A percentile compares a stretch with the other conserved stretches of the same genome.
Conservation (phyloP, 2,888 invertebrate species). For the Diaperis boleti region DNA sequence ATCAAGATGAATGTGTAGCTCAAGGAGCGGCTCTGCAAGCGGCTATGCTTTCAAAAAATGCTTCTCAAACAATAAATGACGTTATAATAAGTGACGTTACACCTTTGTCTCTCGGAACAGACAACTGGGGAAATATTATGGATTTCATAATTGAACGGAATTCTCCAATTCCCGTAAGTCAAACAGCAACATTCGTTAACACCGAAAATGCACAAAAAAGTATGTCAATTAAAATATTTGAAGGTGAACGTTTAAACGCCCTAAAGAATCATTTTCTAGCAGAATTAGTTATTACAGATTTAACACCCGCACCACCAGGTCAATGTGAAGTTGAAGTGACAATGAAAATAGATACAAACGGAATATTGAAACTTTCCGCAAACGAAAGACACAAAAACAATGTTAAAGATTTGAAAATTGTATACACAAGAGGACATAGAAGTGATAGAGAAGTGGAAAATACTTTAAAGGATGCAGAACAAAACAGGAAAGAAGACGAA, state of each 20-base stretch:
- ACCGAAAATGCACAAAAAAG: neutral
- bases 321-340: conserved; percentile 27
- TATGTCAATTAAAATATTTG: conserved; percentile 36
- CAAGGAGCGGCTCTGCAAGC: neutral
- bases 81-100: neutral
- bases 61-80: neutral
- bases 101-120: neutral
- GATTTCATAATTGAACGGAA: neutral
- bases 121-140: neutral
- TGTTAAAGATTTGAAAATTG: conserved; percentile 41
- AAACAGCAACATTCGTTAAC: neutral
- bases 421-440: conserved; percentile 25
- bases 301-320: conserved; percentile 42
- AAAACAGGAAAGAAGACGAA: neutral
- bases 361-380: conserved; percentile 46
- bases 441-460: neutral
- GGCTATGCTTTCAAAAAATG: neutral
- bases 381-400: conserved; percentile 38
- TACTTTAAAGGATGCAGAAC: neutral
- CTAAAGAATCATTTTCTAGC: conserved; percentile 40
- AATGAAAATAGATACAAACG: conserved; percentile 43
- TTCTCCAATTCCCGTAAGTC: neutral
- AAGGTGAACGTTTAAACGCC: conserved; percentile 46
- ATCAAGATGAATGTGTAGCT: neutral
- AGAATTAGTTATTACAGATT: conserved; percentile 23